phyloP scores from a whole-genome alignment of 2,888 invertebrate genomes.

The Antheraea yamamai region DNA sequence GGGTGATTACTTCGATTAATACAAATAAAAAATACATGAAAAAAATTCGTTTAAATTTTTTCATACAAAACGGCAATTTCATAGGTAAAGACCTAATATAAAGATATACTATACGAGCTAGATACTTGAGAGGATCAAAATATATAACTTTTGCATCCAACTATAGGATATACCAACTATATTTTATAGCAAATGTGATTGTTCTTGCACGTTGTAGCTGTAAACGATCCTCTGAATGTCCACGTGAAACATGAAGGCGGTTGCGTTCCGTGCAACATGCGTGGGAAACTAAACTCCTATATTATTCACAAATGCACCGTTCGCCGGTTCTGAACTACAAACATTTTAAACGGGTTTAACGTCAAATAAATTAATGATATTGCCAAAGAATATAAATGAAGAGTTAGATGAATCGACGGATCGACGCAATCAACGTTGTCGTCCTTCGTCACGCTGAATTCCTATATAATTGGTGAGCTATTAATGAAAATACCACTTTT shows the following conservation, averaged over 20 bases:
- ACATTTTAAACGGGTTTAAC: conserved; percentile 19
- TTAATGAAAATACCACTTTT: conserved; percentile 31
- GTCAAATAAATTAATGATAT: conserved; percentile 22
- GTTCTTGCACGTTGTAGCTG: conserved; percentile 31
- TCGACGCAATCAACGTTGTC: conserved; percentile 43
- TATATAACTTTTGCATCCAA: too few species aligned
- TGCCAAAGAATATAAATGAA: conserved; percentile 25
- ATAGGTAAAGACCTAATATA: too few species aligned
- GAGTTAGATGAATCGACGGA: conserved; percentile 36
- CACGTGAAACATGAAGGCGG: conserved; percentile 52
- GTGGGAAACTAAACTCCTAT: conserved; percentile 61
- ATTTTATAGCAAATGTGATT: background rate
- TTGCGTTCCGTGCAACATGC: conserved; percentile 59
- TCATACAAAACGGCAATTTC: too few species aligned
- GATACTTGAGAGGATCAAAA: too few species aligned
- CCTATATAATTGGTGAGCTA: conserved; percentile 50
- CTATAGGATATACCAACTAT: too few species aligned
- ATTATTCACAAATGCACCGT: conserved; percentile 39
- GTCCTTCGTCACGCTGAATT: conserved; percentile 47
- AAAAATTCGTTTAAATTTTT: too few species aligned
- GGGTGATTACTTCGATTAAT: too few species aligned
- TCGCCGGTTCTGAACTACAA: conserved; percentile 27
- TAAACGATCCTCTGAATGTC: conserved; percentile 40
- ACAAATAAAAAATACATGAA: too few species aligned
- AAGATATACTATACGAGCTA: too few species aligned